Evolutionary conservation across 1,140 invertebrate genomes (phyloP).

Genomic region (Drosophila hydei): DNA sequence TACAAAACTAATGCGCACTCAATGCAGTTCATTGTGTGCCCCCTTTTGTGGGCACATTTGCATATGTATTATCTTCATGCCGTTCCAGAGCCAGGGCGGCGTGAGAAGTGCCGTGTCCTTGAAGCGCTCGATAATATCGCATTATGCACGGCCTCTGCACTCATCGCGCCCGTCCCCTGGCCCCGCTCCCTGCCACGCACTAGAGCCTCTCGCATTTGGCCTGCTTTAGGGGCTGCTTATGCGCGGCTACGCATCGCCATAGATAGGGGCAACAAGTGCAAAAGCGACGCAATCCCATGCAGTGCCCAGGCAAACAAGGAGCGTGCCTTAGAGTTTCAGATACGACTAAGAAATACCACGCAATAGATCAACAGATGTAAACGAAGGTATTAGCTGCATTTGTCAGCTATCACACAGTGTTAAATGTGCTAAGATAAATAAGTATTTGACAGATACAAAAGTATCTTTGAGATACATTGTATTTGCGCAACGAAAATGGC

Average conservation of each 20-base stretch:
- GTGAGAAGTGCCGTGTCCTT: constrained; percentile 53
- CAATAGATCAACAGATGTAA: background rate
- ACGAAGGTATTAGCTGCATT: background rate
- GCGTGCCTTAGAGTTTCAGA: background rate
- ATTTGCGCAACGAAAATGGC: no score
- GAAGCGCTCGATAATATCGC: constrained; percentile 51
- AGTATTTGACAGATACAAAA: background rate
- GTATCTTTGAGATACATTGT: background rate
- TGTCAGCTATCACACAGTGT: no score
- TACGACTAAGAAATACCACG: constrained; percentile 25
- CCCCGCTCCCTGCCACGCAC: background rate
- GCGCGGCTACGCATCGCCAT: constrained; percentile 50
- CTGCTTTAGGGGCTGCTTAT: constrained; percentile 35
- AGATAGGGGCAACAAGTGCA: constrained; percentile 67
- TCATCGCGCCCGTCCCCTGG: background rate
- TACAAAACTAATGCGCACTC: constrained; percentile 37
- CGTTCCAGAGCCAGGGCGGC: constrained; percentile 1
- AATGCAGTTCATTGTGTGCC: constrained; percentile 31
- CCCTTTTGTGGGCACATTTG: constrained; percentile 35
- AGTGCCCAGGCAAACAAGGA: background rate
- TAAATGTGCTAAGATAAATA: background rate
- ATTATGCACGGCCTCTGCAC: constrained; percentile 42
- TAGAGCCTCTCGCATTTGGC: background rate
- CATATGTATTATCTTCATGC: constrained; percentile 41
- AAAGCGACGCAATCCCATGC: constrained; percentile 9